Percentiles rank a stretch among this genome's conserved stretches.
These are phyloP conservation scores for Percopsis omiscomaycus DNA, from an alignment of 2,797 vertebrate genomes.

Conservation along the genomic window DNA sequence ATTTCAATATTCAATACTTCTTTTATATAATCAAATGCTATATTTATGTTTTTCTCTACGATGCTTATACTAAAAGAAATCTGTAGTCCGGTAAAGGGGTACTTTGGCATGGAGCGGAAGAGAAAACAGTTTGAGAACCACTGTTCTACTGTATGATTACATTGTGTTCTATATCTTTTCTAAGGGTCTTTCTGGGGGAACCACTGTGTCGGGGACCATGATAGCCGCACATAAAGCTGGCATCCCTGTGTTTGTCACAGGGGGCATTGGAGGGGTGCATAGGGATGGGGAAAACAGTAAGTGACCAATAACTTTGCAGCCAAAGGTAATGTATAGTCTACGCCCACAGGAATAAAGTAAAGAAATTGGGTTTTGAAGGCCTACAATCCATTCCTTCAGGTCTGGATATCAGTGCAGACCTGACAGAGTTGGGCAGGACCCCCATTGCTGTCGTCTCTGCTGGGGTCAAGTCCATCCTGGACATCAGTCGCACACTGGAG, in stretches of 20 bases:
- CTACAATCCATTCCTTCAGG: constrained; percentile 63
- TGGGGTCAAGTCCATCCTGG: constrained; percentile 90
- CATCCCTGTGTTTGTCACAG: constrained; percentile 87
- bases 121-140: too few relatives aligned
- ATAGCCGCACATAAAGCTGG: constrained; percentile 83
- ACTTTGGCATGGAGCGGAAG: too few relatives aligned
- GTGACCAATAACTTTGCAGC: constrained; percentile 24
- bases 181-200: constrained; percentile 87
- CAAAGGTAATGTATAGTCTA: neutral
- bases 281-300: constrained; percentile 86
- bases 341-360: neutral
- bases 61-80: too few relatives aligned
- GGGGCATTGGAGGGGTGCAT: constrained; percentile 91
- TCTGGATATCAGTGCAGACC: constrained; percentile 89
- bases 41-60: too few relatives aligned
- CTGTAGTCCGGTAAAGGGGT: too few relatives aligned
- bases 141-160: neutral
- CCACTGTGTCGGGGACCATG: constrained; percentile 90
- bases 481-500: constrained; percentile 89
- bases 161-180: neutral
- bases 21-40: too few relatives aligned
- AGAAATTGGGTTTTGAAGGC: neutral
- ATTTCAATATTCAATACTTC: too few relatives aligned
- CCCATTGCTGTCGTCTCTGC: constrained; percentile 87
- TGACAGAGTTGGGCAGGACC: constrained; percentile 89